Percentiles rank a stretch among this genome's conserved stretches.
These are phyloP conservation scores for Urosaurus nigricauda DNA, from an alignment of 2,797 vertebrate genomes.

Conservation along the genomic window DNA sequence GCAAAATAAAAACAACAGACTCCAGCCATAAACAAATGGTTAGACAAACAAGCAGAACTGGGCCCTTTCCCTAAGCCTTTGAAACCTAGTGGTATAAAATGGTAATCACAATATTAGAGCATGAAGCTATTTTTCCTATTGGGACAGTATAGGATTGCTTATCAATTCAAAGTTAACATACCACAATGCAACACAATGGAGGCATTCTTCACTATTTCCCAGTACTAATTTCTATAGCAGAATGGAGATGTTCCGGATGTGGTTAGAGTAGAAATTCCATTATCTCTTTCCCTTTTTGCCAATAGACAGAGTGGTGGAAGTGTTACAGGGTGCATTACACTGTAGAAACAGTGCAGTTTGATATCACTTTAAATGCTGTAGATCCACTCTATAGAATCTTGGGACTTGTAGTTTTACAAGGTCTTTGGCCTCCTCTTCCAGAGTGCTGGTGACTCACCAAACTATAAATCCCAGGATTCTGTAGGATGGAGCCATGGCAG, in stretches of 20 bases:
- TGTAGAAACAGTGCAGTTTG: too few species aligned
- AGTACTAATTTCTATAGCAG: not conserved
- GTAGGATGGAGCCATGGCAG: too few species aligned
- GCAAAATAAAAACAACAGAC: not conserved
- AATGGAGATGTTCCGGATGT: not conserved
- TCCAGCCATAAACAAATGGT: not conserved
- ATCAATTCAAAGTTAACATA: not conserved
- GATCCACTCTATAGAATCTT: too few species aligned
- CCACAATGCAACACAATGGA: not conserved
- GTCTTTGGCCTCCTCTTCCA: too few species aligned
- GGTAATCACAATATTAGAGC: not conserved
- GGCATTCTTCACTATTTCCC: not conserved
- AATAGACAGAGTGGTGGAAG: not conserved
- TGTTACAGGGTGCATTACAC: too few species aligned
- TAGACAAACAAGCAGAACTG: not conserved
- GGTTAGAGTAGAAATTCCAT: not conserved
- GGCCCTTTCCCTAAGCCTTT: not conserved
- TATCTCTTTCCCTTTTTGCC: not conserved
- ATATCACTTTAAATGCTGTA: too few species aligned
- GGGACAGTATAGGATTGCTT: too few species aligned
- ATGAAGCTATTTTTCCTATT: too few species aligned
- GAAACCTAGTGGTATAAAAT: not conserved
- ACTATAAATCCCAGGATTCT: too few species aligned
- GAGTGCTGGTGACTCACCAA: too few species aligned
- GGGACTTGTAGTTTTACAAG: too few species aligned